A percentile compares a stretch with the other conserved stretches of the same genome.
Evolutionary conservation across 2,888 invertebrate genomes (phyloP).

Genomic region (Cephus pygmeus): DNA sequence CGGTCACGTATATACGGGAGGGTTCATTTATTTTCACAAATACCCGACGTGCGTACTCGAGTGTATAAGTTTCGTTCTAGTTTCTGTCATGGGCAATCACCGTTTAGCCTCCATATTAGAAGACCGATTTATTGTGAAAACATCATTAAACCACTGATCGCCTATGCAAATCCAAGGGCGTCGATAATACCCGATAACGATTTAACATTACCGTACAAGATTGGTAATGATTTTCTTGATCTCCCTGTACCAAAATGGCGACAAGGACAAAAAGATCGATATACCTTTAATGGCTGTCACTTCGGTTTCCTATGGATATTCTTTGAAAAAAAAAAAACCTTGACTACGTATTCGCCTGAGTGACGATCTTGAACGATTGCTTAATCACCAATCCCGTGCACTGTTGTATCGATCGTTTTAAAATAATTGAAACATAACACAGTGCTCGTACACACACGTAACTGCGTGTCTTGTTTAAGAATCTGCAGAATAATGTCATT

Average conservation of each 20-base stretch:
- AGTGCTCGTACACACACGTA: background rate
- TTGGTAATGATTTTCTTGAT: background rate
- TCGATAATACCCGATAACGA: background rate
- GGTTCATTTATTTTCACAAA: background rate
- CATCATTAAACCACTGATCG: background rate
- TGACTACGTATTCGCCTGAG: background rate
- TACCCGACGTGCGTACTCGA: background rate
- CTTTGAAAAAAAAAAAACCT: background rate
- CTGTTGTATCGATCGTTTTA: background rate
- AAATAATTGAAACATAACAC: background rate
- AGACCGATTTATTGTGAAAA: background rate
- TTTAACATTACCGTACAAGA: background rate
- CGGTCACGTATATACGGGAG: background rate
- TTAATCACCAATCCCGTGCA: background rate
- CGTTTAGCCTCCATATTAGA: background rate
- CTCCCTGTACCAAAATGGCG: background rate
- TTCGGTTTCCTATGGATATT: background rate
- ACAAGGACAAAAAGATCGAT: background rate
- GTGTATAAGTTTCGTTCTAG: constrained; percentile 2
- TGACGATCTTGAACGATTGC: background rate
- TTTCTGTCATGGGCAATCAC: background rate
- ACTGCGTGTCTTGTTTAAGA: background rate
- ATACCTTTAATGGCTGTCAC: background rate
- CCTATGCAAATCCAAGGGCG: background rate
- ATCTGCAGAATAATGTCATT: background rate